phyloP scores from a whole-genome alignment of 2,113 vertebrate species.

The Spermophilus dauricus region DNA sequence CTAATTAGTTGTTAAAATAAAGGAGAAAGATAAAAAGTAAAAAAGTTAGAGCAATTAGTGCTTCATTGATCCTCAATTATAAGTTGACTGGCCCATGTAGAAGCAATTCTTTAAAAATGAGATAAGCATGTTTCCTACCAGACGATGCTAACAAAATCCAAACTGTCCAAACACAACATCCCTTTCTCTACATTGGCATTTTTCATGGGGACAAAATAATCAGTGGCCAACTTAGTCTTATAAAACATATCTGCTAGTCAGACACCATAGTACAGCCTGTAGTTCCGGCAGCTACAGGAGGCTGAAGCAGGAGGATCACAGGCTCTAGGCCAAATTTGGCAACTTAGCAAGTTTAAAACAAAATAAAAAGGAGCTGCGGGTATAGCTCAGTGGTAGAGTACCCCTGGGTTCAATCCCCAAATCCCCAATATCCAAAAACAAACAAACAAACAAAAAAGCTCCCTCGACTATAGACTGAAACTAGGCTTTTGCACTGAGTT shows the following conservation, averaged over 20 bases:
- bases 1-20: conserved; percentile 57
- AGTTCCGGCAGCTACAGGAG: too few species aligned
- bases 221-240: not conserved
- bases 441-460: not conserved
- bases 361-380: too few species aligned
- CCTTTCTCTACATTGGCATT: not conserved
- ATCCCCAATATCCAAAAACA: not conserved
- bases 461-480: conserved; percentile 39
- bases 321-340: too few species aligned
- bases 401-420: too few species aligned
- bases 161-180: conserved; percentile 9
- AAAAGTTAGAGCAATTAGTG: not conserved
- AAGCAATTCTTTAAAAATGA: conserved; percentile 1
- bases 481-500: conserved; percentile 3
- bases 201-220: not conserved
- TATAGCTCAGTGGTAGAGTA: too few species aligned
- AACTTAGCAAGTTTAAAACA: too few species aligned
- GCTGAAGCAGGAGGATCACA: too few species aligned
- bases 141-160: not conserved
- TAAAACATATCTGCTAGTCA: not conserved
- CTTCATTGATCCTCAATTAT: not conserved
- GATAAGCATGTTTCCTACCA: conserved; percentile 19
- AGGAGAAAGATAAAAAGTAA: conserved; percentile 45
- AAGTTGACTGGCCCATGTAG: not conserved
- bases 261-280: too few species aligned